Percentiles rank a stretch among this genome's conserved stretches.
Evolutionary conservation across 2,797 vertebrate species (phyloP).

Genomic region (Arvicola amphibius): DNA sequence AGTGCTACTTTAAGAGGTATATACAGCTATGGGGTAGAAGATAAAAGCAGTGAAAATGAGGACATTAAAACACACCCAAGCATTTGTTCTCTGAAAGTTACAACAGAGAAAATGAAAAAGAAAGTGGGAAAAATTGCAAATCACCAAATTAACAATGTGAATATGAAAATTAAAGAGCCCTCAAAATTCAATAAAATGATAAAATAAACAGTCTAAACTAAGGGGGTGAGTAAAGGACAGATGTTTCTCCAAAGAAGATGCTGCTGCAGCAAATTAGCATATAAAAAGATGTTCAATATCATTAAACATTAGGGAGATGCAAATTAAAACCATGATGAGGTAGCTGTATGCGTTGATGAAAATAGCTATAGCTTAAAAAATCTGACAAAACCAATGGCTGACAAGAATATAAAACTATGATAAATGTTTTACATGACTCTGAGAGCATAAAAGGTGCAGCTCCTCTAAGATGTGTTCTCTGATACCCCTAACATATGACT

Average conservation of each 20-base stretch:
- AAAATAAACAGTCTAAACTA: constrained; percentile 5
- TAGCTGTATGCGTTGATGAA: background rate
- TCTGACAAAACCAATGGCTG: background rate
- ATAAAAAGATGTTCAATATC: constrained; percentile 19
- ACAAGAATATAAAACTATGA: background rate
- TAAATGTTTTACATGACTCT: background rate
- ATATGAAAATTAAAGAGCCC: background rate
- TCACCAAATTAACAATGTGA: background rate
- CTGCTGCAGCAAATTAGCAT: background rate
- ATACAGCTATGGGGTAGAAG: constrained; percentile 27
- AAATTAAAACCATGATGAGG: constrained; percentile 54
- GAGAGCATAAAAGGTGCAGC: background rate
- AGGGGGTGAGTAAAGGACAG: background rate
- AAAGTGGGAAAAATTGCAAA: background rate
- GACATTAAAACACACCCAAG: constrained; percentile 8
- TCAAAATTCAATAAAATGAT: constrained; percentile 33
- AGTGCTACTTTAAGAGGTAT: constrained; percentile 34
- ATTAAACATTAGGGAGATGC: background rate
- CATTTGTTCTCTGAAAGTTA: background rate
- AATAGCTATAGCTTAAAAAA: background rate
- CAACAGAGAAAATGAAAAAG: constrained; percentile 7
- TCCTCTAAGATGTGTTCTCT: background rate
- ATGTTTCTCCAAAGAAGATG: constrained; percentile 6
- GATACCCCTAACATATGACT: background rate
- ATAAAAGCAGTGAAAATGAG: background rate